Conservation (phyloP, 2,888 invertebrate species). For the Carpatolechia fugitivella region DNA sequence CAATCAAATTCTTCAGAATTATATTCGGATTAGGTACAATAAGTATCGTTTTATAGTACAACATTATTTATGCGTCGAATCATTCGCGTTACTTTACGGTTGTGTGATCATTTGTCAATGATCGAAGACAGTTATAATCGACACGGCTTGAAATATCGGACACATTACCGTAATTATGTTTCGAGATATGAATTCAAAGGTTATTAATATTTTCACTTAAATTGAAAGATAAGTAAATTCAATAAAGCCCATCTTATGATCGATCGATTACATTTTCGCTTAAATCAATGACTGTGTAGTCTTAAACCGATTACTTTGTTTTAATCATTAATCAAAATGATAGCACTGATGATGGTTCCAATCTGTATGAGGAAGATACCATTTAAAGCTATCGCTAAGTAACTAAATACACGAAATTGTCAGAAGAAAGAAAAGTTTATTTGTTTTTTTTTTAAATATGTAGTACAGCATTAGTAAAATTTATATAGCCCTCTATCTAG, state of each 20-base stretch:
- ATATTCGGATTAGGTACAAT: neutral
- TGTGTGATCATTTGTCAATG: constrained; percentile 9
- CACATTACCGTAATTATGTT: constrained; percentile 9
- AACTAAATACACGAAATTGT: too few species aligned
- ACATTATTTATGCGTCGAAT: neutral
- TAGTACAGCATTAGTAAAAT: too few species aligned
- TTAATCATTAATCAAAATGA: neutral
- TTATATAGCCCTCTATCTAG: too few species aligned
- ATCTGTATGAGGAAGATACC: too few species aligned
- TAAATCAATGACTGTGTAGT: neutral
- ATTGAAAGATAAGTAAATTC: constrained; percentile 10
- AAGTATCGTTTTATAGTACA: neutral
- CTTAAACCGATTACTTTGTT: too few species aligned
- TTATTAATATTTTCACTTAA: constrained; percentile 14
- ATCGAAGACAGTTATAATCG: neutral
- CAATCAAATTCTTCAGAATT: too few species aligned
- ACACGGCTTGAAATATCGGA: constrained; percentile 1
- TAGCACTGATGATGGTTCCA: too few species aligned
- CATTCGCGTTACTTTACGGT: neutral
- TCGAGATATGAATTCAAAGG: neutral
- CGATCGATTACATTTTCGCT: constrained; percentile 5
- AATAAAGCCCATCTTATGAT: constrained; percentile 13
- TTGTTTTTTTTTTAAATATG: too few species aligned
- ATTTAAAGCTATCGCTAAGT: too few species aligned
- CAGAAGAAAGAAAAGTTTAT: too few species aligned